These are phyloP conservation scores for Hofmannophila pseudospretella DNA, from an alignment of 2,888 invertebrate genomes.

Conservation along the genomic window DNA sequence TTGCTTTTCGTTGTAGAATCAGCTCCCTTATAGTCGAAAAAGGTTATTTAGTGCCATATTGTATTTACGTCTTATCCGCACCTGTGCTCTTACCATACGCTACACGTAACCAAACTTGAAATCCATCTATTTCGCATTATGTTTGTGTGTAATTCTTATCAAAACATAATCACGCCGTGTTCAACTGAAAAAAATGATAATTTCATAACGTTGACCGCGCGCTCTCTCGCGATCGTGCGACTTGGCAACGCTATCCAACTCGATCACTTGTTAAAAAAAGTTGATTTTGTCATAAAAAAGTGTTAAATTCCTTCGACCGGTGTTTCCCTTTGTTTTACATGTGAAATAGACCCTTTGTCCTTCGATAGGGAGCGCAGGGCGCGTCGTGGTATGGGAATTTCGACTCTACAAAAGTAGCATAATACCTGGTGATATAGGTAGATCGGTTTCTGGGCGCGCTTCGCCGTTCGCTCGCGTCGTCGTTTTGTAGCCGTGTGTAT, in stretches of 20 bases:
- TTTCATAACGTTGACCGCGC: slow-evolving; percentile 60
- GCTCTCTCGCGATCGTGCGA: slow-evolving; percentile 41
- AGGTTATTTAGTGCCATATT: slow-evolving; percentile 36
- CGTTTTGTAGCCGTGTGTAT: slow-evolving; percentile 49
- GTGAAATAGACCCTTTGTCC: slow-evolving; percentile 72
- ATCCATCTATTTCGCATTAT: slow-evolving; percentile 19
- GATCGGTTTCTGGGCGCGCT: slow-evolving; percentile 59
- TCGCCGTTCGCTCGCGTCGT: slow-evolving; percentile 65
- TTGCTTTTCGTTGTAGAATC: slow-evolving; percentile 37
- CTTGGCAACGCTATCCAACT: slow-evolving; percentile 60
- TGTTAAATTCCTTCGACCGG: slow-evolving; percentile 56
- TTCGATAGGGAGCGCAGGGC: slow-evolving; percentile 63
- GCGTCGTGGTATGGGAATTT: slow-evolving; percentile 68
- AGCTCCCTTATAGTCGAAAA: slow-evolving; percentile 20
- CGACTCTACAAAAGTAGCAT: slow-evolving; percentile 73
- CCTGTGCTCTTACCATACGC: slow-evolving; percentile 42
- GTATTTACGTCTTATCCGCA: slow-evolving; percentile 28
- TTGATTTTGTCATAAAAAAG: slow-evolving; percentile 45
- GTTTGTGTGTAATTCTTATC: slow-evolving; percentile 36
- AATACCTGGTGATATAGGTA: slow-evolving; percentile 59
- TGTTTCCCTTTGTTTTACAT: slow-evolving; percentile 71
- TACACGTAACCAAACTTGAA: slow-evolving; percentile 20
- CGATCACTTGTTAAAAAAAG: slow-evolving; percentile 45
- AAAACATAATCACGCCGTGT: slow-evolving; percentile 32
- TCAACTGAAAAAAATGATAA: slow-evolving; percentile 42